Evolutionary conservation across 1,140 invertebrate genomes (phyloP).

Genomic region (Parasteatoda tepidariorum): DNA sequence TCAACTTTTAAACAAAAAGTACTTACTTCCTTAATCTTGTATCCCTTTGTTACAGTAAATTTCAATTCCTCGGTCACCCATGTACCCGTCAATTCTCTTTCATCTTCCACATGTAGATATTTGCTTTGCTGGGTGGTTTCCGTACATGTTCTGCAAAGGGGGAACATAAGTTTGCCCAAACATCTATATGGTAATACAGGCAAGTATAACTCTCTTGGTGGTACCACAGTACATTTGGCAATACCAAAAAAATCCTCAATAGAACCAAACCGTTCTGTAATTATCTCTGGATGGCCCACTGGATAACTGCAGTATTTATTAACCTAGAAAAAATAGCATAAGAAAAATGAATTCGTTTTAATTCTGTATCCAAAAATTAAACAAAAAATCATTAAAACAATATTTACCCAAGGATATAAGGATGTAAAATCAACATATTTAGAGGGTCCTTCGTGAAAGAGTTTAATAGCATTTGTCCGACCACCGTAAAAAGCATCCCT

Average conservation of each 20-base stretch:
- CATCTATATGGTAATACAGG: not conserved
- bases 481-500: not conserved
- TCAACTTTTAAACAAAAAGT: no score
- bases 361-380: not conserved
- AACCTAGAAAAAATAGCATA: not conserved
- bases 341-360: not conserved
- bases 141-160: not conserved
- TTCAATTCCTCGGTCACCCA: conserved; percentile 4
- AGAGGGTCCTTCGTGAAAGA: not conserved
- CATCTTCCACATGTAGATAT: not conserved
- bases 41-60: not conserved
- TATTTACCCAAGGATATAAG: not conserved
- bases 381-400: not conserved
- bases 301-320: not conserved
- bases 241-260: not conserved
- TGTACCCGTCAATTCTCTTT: not conserved
- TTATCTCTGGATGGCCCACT: not conserved
- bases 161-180: not conserved
- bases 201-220: not conserved
- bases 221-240: not conserved
- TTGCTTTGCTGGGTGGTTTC: not conserved
- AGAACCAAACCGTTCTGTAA: not conserved
- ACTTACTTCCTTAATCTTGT: no score
- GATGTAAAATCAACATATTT: not conserved
- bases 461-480: not conserved